Evolutionary conservation across 2,797 vertebrate species (phyloP).

Genomic region (Phoeniculus purpureus): DNA sequence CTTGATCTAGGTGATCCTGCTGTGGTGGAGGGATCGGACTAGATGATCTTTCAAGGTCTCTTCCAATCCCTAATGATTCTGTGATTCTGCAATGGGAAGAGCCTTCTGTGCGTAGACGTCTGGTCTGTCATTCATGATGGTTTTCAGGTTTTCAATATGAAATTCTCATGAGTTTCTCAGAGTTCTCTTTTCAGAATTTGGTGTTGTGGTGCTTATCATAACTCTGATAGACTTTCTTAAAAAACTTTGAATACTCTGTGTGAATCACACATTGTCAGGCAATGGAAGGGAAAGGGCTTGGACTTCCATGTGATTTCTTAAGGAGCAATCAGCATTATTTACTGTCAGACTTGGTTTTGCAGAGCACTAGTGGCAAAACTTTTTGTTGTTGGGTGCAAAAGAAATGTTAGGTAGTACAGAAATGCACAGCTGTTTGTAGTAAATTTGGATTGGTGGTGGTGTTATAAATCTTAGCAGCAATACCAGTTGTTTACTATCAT

Average conservation of each 20-base stretch:
- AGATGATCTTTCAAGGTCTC: too few relatives aligned
- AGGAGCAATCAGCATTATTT: not conserved
- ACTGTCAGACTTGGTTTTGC: not conserved
- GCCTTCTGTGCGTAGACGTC: not conserved
- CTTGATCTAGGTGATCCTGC: too few relatives aligned
- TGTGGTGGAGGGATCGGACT: too few relatives aligned
- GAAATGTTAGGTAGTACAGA: not conserved
- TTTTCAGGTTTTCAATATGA: not conserved
- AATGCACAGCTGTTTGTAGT: not conserved
- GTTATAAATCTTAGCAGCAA: not conserved
- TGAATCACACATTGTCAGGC: not conserved
- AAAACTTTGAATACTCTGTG: not conserved
- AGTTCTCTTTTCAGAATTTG: not conserved
- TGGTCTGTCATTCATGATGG: not conserved
- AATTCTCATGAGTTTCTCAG: not conserved
- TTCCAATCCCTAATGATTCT: too few relatives aligned
- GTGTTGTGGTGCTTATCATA: not conserved
- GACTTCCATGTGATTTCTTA: not conserved
- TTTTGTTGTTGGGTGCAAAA: not conserved
- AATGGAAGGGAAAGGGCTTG: not conserved
- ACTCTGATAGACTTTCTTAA: not conserved
- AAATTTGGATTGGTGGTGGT: not conserved
- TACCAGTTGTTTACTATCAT: not conserved
- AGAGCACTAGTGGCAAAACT: not conserved
- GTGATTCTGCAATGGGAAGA: not conserved